These are phyloP conservation scores for Loris lydekkerianus DNA, from an alignment of 2,797 vertebrate species.

Conservation along the genomic window DNA sequence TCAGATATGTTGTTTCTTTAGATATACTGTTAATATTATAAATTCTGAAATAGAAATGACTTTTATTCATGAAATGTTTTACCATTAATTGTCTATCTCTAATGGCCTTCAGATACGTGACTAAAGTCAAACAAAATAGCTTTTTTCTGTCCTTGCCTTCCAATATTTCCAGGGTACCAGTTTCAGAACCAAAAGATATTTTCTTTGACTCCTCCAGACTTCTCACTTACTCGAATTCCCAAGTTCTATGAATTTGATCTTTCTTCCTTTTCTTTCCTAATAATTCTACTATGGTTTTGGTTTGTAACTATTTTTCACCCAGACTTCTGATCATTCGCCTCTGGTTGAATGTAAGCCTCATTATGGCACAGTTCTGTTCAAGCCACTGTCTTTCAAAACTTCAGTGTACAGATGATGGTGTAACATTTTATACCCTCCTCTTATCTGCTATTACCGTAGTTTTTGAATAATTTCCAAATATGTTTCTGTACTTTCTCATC, in stretches of 20 bases:
- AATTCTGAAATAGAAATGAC: not conserved
- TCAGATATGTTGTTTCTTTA: not conserved
- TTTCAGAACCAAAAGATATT: not conserved
- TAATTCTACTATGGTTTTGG: not conserved
- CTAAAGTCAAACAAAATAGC: not conserved
- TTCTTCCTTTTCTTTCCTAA: not conserved
- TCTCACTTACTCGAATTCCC: not conserved
- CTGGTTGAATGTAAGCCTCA: not conserved
- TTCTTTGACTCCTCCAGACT: not conserved
- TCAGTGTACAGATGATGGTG: not conserved
- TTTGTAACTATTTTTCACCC: not conserved
- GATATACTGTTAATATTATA: not conserved
- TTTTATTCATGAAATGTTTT: not conserved
- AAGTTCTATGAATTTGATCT: not conserved
- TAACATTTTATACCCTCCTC: not conserved
- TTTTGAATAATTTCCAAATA: not conserved
- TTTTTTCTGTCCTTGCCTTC: not conserved
- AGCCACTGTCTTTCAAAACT: not conserved
- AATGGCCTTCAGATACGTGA: not conserved
- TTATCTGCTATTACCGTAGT: not conserved
- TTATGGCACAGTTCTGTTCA: not conserved
- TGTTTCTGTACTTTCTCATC: not conserved
- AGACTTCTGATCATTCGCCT: not conserved
- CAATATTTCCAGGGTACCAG: not conserved
- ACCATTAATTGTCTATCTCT: not conserved